Evolutionary conservation across 2,113 vertebrate species (phyloP).

Genomic region (Asarcornis scutulata): DNA sequence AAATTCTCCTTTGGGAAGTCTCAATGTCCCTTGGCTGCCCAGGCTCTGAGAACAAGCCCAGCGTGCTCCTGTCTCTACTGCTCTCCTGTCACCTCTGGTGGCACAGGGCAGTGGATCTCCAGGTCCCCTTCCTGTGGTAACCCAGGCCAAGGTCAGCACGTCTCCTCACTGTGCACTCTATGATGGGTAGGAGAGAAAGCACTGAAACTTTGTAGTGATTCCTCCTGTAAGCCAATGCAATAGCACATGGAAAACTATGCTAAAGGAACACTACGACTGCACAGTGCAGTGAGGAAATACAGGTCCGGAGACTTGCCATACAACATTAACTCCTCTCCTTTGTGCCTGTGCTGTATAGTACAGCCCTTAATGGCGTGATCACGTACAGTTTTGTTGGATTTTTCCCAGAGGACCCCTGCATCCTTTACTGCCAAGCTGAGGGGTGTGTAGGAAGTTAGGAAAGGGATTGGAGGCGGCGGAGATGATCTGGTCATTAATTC

Average conservation of each 20-base stretch:
- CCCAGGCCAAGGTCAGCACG: neutral
- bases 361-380: conserved; percentile 37
- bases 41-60: neutral
- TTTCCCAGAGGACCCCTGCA: conserved; percentile 15
- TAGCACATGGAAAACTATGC: neutral
- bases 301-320: neutral
- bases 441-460: conserved; percentile 36
- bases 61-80: rapidly evolving
- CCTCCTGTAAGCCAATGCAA: neutral
- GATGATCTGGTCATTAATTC: conserved; percentile 41
- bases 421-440: conserved; percentile 26
- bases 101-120: neutral
- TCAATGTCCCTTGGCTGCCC: neutral
- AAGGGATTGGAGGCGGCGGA: conserved; percentile 40
- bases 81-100: neutral
- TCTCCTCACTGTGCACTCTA: neutral
- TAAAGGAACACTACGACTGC: neutral
- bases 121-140: neutral
- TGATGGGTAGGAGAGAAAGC: neutral
- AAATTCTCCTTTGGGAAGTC: neutral
- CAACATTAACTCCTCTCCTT: conserved; percentile 9
- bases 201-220: neutral
- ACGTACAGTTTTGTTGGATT: neutral
- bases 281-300: conserved; percentile 16
- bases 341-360: neutral